Evolutionary conservation across 2,797 vertebrate genomes (phyloP), one percentile per base, ranked within the genome.

Genomic region (Potorous gilbertii): DNA sequence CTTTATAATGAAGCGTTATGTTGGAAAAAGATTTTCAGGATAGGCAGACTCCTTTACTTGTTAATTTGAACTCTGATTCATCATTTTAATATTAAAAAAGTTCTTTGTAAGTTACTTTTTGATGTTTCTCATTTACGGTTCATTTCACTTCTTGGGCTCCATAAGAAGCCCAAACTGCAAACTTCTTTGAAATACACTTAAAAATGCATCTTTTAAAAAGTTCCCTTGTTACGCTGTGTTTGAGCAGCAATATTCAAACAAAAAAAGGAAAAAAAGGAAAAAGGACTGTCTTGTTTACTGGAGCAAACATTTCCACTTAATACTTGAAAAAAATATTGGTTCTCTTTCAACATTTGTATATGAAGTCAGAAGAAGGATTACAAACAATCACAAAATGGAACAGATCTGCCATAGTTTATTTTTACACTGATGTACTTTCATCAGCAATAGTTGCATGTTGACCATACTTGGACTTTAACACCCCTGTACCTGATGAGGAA

Each of bases 1-100:
- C 98, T 99, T 98, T 99, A 99, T 99, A 99, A 99, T 99, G 99
- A 99, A 99, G 98, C 98, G 98, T 98, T 99, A 99, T 99, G 99
- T 99, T 98, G 98, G 98, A 98, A 98, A 98, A 98, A 98, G 98
- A 98, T 98, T 99, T 99, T 99, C 98, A 99, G 99, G 99, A 99
- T 98, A 98, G 98, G 97, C 27, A 0, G 98, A 98, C 98, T 99
- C 98, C 98, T 98, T 98, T 96, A 98, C 98, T 99, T 99, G 99
- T 98, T 99, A 99, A 99, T 99, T 99, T 99, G 98, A 98, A 95
- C 97, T 98, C 97, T 98, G 98, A 99, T 99, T 99, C 98, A 98
- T 98, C 90, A 98, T 96, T 99, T 99, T 98, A 99, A 99, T 99
- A 98, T 98, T 98, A 97, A 98, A 98, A 98, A 98, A 98, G 1